Evolutionary conservation across 53 echinoderm and acorn worm genomes (phyloP), one percentile per base, ranked within the genome.

Genomic region (Luidia sarsii): DNA sequence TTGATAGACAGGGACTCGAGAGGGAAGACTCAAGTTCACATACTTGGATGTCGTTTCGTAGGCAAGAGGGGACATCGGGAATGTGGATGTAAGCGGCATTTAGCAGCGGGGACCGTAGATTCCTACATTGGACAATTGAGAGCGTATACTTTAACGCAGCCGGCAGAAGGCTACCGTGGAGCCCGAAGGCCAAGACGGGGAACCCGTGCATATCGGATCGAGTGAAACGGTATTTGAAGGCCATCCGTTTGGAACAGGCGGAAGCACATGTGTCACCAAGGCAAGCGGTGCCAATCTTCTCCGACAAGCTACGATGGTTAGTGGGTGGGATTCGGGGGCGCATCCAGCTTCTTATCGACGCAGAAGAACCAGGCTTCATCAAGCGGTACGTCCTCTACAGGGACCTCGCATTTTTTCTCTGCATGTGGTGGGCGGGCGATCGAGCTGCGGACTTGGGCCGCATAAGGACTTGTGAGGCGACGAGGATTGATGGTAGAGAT

Each of bases 251-350:
- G 23, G 32, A 63, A 19, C 63, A 63, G 34, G 63, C 63, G 10
- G 63, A 63, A 23, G 63, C 63, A 4, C 63, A 63, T 33, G 33
- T 63, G 13, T 31, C 63, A 32, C 63, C 35, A 16, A 30, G 19
- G 31, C 63, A 63, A 19, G 63, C 63, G 19, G 33, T 63, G 10
- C 57, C 57, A 24, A 57, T 57, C 11, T 63, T 63, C 23, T 32
- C 41, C 41, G 41, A 41, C 11, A 41, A 41, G 41, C 41, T 41
- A 41, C 6, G 41, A 41, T 41, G 41, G 41, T 41, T 41, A 7
- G 41, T 41, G 6, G 41, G 41, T 41, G 41, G 11, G 41, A 41
- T 41, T 41, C 11, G 41, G 11, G 41, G 41, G 41, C 41, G 11
- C 11, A 11, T 41, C 41, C 41, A 11, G 41, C n/a, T 6, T 41